phyloP scores from a whole-genome alignment of 2,113 vertebrate genomes.

The Silurus glanis region DNA sequence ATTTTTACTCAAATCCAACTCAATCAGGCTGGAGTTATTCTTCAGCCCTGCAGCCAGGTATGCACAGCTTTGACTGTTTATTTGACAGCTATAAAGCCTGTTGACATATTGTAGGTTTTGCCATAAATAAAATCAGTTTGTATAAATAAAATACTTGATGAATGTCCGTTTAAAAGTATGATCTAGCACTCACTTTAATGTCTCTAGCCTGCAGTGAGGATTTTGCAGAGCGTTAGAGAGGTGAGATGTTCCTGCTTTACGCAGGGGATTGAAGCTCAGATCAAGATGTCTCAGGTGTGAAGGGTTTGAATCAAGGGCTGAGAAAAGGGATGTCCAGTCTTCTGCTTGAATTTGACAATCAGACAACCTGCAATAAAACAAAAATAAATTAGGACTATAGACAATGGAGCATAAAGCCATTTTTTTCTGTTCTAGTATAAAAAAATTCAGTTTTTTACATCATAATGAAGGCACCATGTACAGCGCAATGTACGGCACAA shows the following conservation, averaged over 20 bases:
- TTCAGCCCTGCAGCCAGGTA: constrained; percentile 46
- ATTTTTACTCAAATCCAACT: constrained; percentile 65
- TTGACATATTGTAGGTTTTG: background rate
- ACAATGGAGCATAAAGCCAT: background rate
- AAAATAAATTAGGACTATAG: background rate
- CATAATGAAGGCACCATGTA: background rate
- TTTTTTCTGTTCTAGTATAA: background rate
- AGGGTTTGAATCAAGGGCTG: constrained; percentile 55
- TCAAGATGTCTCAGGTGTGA: constrained; percentile 53
- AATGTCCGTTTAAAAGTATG: background rate
- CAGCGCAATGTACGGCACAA: background rate
- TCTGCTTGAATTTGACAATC: constrained; percentile 53
- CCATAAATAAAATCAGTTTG: background rate
- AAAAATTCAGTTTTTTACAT: background rate
- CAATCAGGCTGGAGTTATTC: constrained; percentile 47
- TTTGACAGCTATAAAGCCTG: constrained; percentile 61
- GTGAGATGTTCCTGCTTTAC: constrained; percentile 42
- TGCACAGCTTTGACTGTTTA: constrained; percentile 19
- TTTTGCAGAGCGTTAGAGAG: constrained; percentile 44
- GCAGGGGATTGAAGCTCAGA: constrained; percentile 59
- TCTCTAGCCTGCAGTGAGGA: constrained; percentile 45
- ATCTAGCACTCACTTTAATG: constrained; percentile 59
- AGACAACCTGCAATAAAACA: constrained; percentile 54
- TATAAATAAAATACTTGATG: background rate
- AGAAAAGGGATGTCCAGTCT: constrained; percentile 44